Evolutionary conservation across 2,888 invertebrate species (phyloP), one percentile per base, ranked within the genome.

Genomic region (Tanytarsus gracilentus): DNA sequence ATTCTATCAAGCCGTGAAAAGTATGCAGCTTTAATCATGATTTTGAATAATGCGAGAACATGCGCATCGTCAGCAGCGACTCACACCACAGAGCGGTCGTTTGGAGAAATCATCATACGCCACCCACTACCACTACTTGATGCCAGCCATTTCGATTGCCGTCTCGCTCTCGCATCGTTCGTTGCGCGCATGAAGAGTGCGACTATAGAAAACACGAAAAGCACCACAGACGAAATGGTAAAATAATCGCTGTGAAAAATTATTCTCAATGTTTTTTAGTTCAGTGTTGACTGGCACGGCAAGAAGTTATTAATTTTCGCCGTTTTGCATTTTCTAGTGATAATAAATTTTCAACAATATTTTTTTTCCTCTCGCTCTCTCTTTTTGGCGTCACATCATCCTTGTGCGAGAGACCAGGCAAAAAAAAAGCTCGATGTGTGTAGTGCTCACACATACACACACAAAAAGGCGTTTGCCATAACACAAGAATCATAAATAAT

Each of bases 201-300:
- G 26, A 55, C 55, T 55, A 55, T 23, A 36, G 40, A 44, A 44
- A 8, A 18, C 18, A 55, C 52, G 52, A 30, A 52, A 33, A 49
- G 18, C 26, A 21, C 4, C n/a, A 49, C 14, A 33, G 55, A 40
- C 39, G 26, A 27, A 40, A 55, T 55, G 55, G 39, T 53, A 30
- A 55, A 55, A 55, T 39, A 36, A 55, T 55, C 39, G 55, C 55
- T 39, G 39, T 55, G 55, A 40, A 55, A 55, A 55, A 55, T 55
- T 55, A 39, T 55, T 55, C 39, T 40, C 55, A 40, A 55, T 55
- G 55, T 55, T 55, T 55, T 52, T 55, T 55, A 55, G 55, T 55
- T 55, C 33, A 55, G 39, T 55, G 55, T 39, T 55, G 55, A 55
- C 55, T 55, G 40, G 55, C 55, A 55, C 39, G 55, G 55, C 55